Conservation (phyloP, 2,113 vertebrate genomes). For the Lophochroa leadbeateri region DNA sequence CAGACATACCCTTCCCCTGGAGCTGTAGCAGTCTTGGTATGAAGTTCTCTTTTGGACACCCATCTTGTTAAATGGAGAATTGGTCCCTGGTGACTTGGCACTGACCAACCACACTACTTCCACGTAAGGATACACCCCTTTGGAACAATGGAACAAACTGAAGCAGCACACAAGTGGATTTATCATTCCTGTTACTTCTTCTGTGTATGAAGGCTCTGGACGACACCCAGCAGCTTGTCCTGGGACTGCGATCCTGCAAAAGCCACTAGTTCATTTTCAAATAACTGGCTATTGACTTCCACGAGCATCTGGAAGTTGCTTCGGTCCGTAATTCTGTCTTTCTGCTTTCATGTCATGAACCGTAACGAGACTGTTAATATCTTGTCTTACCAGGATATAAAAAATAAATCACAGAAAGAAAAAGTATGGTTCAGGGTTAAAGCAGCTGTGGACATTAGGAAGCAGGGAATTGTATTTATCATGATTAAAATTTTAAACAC, state of each 20-base stretch:
- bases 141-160: not conserved
- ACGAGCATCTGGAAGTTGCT: not conserved
- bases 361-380: slow-evolving; percentile 4
- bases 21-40: slow-evolving; percentile 64
- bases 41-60: slow-evolving; percentile 68
- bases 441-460: slow-evolving; percentile 74
- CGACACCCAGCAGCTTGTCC: not conserved
- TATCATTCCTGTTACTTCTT: not conserved
- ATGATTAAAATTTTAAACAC: slow-evolving; percentile 68
- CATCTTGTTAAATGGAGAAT: slow-evolving; percentile 62
- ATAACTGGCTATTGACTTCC: not conserved
- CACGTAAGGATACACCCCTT: not conserved
- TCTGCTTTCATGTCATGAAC: slow-evolving; percentile 35
- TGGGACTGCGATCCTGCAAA: slow-evolving; percentile 25
- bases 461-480: slow-evolving; percentile 61
- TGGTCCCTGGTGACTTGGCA: slow-evolving; percentile 78
- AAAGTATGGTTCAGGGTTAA: slow-evolving; percentile 62
- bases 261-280: not conserved
- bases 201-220: not conserved
- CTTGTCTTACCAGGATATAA: not conserved
- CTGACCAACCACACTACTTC: slow-evolving; percentile 41
- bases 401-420: slow-evolving; percentile 38
- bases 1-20: slow-evolving; percentile 47
- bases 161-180: slow-evolving; percentile 46
- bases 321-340: not conserved